Evolutionary conservation across 92 coral and sea anemone species (phyloP), one percentile per base, ranked within the genome.

Genomic region (Zoanthus solanderi): DNA sequence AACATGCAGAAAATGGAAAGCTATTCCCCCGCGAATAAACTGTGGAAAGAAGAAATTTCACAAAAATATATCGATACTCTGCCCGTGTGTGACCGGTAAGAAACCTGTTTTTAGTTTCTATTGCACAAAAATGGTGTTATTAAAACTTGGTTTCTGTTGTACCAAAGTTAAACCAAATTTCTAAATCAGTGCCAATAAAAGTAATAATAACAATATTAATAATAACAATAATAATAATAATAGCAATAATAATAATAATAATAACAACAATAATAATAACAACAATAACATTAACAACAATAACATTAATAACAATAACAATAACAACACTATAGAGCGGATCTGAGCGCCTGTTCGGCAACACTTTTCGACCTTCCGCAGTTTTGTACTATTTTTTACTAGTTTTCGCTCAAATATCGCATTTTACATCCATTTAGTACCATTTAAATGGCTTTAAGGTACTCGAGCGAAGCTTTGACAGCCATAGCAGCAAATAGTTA

Each of bases 271-370:
- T 23, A 23, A 23, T 23, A 23, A 23, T 23, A 23, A 23, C 23
- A 23, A 23, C 23, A 23, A 23, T 23, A 23, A 23, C 23, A 23
- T 23, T 23, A 23, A 23, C 23, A 23, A 23, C 23, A 23, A 23
- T 23, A 23, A 23, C 23, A 23, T 61, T 23, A 23, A 23, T 23
- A 23, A 23, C 23, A 23, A 23, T 23, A 23, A 23, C 23, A 23
- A 23, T 23, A 23, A 23, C 23, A 23, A 23, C 23, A 23, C 23
- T 23, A 23, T 23, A 23, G 23, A 23, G 23, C 23, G 23, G 23
- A 23, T 23, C 44, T 42, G 75, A 71, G 75, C 46, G 75, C 75
- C 75, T 71, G 75, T 31, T 9, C 71, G 71, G 71, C 71, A 66
- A 7, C 71, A 66, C 75, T 42, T 71, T 71, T 71, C 75, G 44